Base-by-base conservation (phyloP, 2,113 vertebrate species). In the Pelusios castaneus region DNA sequence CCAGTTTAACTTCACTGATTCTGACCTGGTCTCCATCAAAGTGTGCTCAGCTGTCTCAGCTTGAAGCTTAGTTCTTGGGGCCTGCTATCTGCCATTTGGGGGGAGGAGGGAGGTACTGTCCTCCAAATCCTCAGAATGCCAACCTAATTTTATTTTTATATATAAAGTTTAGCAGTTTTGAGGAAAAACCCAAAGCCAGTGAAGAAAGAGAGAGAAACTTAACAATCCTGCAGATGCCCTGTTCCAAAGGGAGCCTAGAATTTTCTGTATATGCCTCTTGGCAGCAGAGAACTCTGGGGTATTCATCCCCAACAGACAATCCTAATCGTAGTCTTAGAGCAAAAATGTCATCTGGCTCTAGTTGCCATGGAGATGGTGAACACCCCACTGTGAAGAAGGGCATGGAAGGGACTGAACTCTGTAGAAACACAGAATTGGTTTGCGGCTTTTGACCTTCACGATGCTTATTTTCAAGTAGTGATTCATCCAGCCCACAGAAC, bases 361-460 rank as follows among this genome's bases (percentile, higher is more conserved):
- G 60, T n/a, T 67, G 31, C 34, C 34, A 67, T 67, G 16, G 7
- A 67, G 60, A 67, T 19, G 7, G 34, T 60, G 34, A 67, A 67
- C 34, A 19, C 17, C 60, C 60, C 34, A 34, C 34, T 67, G 34
- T 19, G 14, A 34, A n/a, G 34, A 63, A n/a, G 17, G 60, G 19
- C 16, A 67, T 17, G 60, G 16, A 67, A 34, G 60, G 16, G 16
- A 14, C 60, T 52, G 51, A 52, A 67, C 43, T 76, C 19, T 19
- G n/a, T 70, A 47, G 45, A 91, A 84, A 43, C 79, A 58, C 73
- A 75, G 54, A 88, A 84, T 45, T 70, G 63, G n/a, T 70, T 56
- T 1, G 0, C 9, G 11, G 3, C 4, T 4, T 17, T 31, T 58
- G 58, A 29, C 21, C 27, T 51, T 82, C 34, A 31, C n/a, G 17